Evolutionary conservation across 2,888 invertebrate species (phyloP), one percentile per base, ranked within the genome.

Genomic region (Timema cristinae): DNA sequence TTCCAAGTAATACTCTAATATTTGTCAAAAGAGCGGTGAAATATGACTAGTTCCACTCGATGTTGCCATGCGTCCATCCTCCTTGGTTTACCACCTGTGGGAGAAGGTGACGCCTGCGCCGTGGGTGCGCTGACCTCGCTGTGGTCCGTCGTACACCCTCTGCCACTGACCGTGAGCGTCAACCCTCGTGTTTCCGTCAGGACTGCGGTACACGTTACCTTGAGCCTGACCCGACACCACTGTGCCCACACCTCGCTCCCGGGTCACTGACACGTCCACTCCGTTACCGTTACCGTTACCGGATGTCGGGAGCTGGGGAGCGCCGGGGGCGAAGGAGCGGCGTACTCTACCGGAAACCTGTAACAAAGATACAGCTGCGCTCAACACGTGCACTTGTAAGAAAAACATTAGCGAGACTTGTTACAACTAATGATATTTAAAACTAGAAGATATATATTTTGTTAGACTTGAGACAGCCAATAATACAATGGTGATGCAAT

Each of bases 161-260:
- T 61, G 51, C 47, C 69, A 72, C 7, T 66, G 63, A 2, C 72
- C 72, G 16, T 72, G 72, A 2, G 69, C 67, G 50, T 72, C 72
- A n/a, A 72, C 69, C 1, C 56, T 32, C 0, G 66, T 69, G 56
- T 69, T 72, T 32, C 72, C 69, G 50, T 69, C 66, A 32, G 49
- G 50, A 11, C 69, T 59, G 54, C 56, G 59, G 69, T 69, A 72
- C 2, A 72, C 66, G 32, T 72, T 72, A 51, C 66, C 69, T 11
- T 59, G 54, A 7, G 63, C 72, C 50, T 56, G 69, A 7, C 56
- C 72, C n/a, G 69, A 63, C 69, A 72, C 72, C 15, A 66, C 48
- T 13, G 69, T 66, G 50, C 72, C 67, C 4, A 66, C 68, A 10
- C 67, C 72, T 5, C 56, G 48, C 50, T 69, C 72, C 7, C 72